phyloP scores from a whole-genome alignment of 2,797 vertebrate species.

The Phrynocephalus forsythii region DNA sequence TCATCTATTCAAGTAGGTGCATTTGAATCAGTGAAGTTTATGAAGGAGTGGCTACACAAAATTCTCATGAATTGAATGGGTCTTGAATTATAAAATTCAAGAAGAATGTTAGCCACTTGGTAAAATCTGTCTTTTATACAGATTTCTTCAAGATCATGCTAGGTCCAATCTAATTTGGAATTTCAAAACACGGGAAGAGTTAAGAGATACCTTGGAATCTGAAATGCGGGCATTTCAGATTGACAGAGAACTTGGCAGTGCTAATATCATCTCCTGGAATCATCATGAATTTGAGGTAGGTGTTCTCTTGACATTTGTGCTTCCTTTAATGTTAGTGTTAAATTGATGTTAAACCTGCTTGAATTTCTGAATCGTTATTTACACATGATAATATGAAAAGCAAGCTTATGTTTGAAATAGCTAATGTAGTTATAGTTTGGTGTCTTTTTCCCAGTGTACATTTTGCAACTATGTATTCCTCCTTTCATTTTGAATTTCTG shows the following conservation, averaged over 20 bases:
- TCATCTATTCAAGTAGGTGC: too few species aligned
- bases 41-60: too few species aligned
- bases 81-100: too few species aligned
- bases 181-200: constrained; percentile 96
- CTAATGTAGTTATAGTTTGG: background rate
- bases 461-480: background rate
- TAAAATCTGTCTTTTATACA: constrained; percentile 61
- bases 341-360: constrained; percentile 3
- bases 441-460: background rate
- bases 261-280: constrained; percentile 97
- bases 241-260: constrained; percentile 94
- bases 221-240: constrained; percentile 96
- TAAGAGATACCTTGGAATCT: constrained; percentile 93
- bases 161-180: constrained; percentile 98
- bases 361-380: background rate
- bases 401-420: background rate
- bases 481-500: background rate
- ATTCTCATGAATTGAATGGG: too few species aligned
- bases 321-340: background rate
- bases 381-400: background rate
- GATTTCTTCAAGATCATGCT: constrained; percentile 95
- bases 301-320: background rate
- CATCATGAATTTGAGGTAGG: constrained; percentile 97
- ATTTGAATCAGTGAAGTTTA: too few species aligned
- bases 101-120: too few species aligned